phyloP scores from a whole-genome alignment of 2,797 vertebrate species.

The Typhlichthys eigenmanni region DNA sequence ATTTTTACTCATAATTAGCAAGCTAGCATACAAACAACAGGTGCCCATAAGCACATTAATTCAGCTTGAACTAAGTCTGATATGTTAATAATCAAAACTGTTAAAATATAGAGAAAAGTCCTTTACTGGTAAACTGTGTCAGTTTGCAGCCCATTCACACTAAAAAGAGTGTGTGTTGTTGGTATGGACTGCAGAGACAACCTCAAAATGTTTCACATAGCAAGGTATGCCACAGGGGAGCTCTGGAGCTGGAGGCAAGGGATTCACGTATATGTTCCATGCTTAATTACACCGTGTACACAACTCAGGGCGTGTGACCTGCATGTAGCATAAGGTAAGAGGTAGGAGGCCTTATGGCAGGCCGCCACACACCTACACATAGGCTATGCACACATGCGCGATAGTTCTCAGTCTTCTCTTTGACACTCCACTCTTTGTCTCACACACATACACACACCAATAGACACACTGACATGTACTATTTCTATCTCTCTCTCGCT shows the following conservation, averaged over 20 bases:
- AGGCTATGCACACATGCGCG: slow-evolving; percentile 18
- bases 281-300: slow-evolving; percentile 71
- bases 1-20: slow-evolving; percentile 5
- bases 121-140: slow-evolving; percentile 63
- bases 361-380: slow-evolving; percentile 11
- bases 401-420: background rate
- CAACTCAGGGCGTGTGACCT: slow-evolving; percentile 64
- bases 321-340: slow-evolving; percentile 63
- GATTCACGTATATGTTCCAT: slow-evolving; percentile 56
- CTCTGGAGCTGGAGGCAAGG: slow-evolving; percentile 13
- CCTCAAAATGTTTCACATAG: slow-evolving; percentile 55
- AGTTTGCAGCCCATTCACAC: slow-evolving; percentile 51
- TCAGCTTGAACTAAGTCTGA: slow-evolving; percentile 29
- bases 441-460: slow-evolving; percentile 17
- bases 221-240: slow-evolving; percentile 39
- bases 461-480: slow-evolving; percentile 18
- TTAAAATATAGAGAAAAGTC: slow-evolving; percentile 61
- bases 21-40: slow-evolving; percentile 8
- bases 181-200: slow-evolving; percentile 31
- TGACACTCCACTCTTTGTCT: slow-evolving; percentile 2
- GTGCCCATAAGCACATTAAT: slow-evolving; percentile 27
- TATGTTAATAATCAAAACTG: slow-evolving; percentile 45
- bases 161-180: slow-evolving; percentile 8
- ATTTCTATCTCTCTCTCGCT: background rate
- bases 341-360: slow-evolving; percentile 46